These are phyloP conservation scores for Ochotona princeps DNA, from an alignment of 2,113 vertebrate genomes.

Conservation along the genomic window DNA sequence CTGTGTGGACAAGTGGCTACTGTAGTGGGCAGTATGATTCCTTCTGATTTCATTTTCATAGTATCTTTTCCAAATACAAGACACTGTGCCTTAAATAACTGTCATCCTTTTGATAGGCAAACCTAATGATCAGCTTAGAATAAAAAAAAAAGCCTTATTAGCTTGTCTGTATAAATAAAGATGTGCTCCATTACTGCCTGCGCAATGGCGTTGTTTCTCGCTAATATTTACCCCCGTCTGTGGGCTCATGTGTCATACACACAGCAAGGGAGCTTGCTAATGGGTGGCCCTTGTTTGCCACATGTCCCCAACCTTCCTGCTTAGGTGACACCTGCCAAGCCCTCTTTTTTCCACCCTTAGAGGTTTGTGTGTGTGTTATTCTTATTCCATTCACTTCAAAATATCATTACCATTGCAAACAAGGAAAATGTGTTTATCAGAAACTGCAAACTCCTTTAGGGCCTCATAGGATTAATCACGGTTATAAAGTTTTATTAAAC, in stretches of 20 bases:
- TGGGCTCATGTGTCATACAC: neutral
- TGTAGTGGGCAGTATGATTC: neutral
- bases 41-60: slow-evolving; percentile 46
- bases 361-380: slow-evolving; percentile 83
- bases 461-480: slow-evolving; percentile 94
- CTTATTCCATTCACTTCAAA: slow-evolving; percentile 89
- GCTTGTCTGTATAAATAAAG: slow-evolving; percentile 73
- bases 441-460: slow-evolving; percentile 92
- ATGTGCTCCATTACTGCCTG: slow-evolving; percentile 46
- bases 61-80: neutral
- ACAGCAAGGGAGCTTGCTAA: slow-evolving; percentile 76
- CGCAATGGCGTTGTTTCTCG: slow-evolving; percentile 14
- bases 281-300: slow-evolving; percentile 81
- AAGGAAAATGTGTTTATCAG: slow-evolving; percentile 93
- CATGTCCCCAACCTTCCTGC: slow-evolving; percentile 81
- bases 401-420: slow-evolving; percentile 94
- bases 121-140: slow-evolving; percentile 69
- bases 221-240: neutral
- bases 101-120: slow-evolving; percentile 68
- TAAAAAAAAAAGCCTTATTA: slow-evolving; percentile 67
- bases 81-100: slow-evolving; percentile 59
- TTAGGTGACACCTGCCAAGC: slow-evolving; percentile 87
- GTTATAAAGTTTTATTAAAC: slow-evolving; percentile 96
- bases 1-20: neutral
- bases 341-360: slow-evolving; percentile 80